Conservation (phyloP, 2,113 vertebrate genomes). For the Tragelaphus buxtoni region DNA sequence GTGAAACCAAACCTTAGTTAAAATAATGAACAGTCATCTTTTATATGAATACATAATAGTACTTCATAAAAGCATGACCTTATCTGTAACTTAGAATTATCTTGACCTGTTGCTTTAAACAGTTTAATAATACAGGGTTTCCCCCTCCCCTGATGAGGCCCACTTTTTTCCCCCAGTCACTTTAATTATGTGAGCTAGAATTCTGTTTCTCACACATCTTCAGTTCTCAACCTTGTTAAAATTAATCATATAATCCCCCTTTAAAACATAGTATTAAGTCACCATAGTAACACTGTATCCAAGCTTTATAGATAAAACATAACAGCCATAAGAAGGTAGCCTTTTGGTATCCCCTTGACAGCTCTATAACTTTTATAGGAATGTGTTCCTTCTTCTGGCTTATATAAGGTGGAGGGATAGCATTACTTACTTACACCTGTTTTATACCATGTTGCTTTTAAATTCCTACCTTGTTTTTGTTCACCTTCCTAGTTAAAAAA, state of each 20-base stretch:
- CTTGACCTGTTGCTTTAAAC: slow-evolving; percentile 59
- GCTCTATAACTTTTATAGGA: slow-evolving; percentile 74
- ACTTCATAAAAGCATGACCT: slow-evolving; percentile 29
- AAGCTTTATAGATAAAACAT: slow-evolving; percentile 78
- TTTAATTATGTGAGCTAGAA: slow-evolving; percentile 78
- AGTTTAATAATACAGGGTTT: slow-evolving; percentile 67
- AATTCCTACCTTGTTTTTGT: slow-evolving; percentile 69
- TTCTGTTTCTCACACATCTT: slow-evolving; percentile 76
- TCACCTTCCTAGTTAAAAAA: slow-evolving; percentile 62
- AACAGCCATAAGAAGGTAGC: slow-evolving; percentile 69
- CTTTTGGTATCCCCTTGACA: slow-evolving; percentile 70
- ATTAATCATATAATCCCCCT: slow-evolving; percentile 84
- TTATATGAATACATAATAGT: slow-evolving; percentile 27
- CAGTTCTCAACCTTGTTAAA: slow-evolving; percentile 82
- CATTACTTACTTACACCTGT: slow-evolving; percentile 63
- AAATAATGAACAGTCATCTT: slow-evolving; percentile 36
- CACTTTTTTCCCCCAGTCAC: slow-evolving; percentile 43
- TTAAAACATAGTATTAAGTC: slow-evolving; percentile 80
- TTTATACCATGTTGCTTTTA: slow-evolving; percentile 69
- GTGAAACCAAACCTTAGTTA: slow-evolving; percentile 21
- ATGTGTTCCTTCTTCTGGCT: slow-evolving; percentile 70
- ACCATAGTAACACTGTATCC: slow-evolving; percentile 82
- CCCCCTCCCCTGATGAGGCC: slow-evolving; percentile 51
- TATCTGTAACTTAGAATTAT: slow-evolving; percentile 49
- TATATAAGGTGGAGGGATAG: slow-evolving; percentile 62